Evolutionary conservation across 2,113 vertebrate species (phyloP).

Genomic region (Platycercus adscitus): DNA sequence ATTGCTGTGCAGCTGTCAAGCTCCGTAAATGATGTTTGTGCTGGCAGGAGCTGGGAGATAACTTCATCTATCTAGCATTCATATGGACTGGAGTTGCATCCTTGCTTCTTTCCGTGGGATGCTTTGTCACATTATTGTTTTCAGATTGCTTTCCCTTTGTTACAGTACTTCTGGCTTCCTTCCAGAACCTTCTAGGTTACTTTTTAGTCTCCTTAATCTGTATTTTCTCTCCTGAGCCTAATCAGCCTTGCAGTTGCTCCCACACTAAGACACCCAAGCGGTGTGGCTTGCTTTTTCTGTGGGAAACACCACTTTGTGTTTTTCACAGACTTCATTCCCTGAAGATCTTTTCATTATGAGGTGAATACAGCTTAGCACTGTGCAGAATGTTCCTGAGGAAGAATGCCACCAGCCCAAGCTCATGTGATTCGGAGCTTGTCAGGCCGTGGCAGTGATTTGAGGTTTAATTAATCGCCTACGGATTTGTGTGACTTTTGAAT

Average conservation of each 20-base stretch:
- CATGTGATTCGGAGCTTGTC: not conserved
- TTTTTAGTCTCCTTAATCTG: not conserved
- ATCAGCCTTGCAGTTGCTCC: not conserved
- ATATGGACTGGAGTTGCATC: not conserved
- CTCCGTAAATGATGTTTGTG: not conserved
- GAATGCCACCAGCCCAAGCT: not conserved
- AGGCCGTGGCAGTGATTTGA: not conserved
- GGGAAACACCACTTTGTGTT: not conserved
- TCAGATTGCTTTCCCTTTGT: conserved; percentile 10
- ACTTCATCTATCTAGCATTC: conserved; percentile 8
- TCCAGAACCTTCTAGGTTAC: conserved; percentile 13
- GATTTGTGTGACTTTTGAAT: not conserved
- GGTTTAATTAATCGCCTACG: not conserved
- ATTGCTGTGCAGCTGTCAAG: not conserved
- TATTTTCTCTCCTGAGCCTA: not conserved
- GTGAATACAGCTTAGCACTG: not conserved
- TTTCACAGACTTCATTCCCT: not conserved
- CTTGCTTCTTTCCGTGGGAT: conserved; percentile 34
- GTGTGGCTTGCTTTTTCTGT: not conserved
- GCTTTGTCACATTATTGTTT: conserved; percentile 1
- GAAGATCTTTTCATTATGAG: not conserved
- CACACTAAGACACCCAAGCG: not conserved
- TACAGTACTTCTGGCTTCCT: conserved; percentile 3
- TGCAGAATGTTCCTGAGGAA: not conserved
- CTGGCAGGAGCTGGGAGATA: not conserved